Evolutionary conservation across 2,113 vertebrate species (phyloP), one percentile per base, ranked within the genome.

Genomic region (Cryptotis parvus): DNA sequence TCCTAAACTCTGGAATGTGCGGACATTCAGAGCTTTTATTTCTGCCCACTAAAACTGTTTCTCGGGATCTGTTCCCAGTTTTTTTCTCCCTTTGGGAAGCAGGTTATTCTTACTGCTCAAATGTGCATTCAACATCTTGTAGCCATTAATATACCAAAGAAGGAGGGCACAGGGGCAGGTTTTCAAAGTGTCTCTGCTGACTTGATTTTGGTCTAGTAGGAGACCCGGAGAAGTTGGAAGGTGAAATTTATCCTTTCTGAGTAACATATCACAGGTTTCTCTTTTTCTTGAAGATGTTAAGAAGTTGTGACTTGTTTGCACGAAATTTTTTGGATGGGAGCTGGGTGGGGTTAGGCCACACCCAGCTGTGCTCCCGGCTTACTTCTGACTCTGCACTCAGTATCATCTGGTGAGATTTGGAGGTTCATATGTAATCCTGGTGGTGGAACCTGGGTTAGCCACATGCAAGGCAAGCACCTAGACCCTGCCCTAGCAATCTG

Each of bases 71-170:
- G 45, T 89, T 96, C 55, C 85, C 86, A 94, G 82, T 73, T 94
- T 88, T 72, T 6, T 81, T 87, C 76, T 45, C 81, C 81, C 74
- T 92, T 91, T 90, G 90, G 90, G 90, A 93, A 88, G 52, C 29
- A 74, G 65, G 72, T 75, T 93, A 85, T 90, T 93, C 76, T 94
- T 94, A 85, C 72, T 63, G 33, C 49, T 84, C 68, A 92, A 86
- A 83, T 88, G 81, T 58, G 45, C 39, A 1, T 69, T 61, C 65
- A 76, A 94, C 96, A 96, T 95, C 92, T 95, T 97, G 88, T 94
- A 93, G 65, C 86, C 83, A 81, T 96, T 95, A 96, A 93, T 94
- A 91, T 76, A 63, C 87, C 55, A 82, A 90, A 96, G 77, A 65
- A 55, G 83, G 83, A 68, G 80, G 66, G 79, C 58, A 81, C 75